Percentiles rank a stretch among this genome's conserved stretches.
Evolutionary conservation across 2,888 invertebrate genomes (phyloP).

Genomic region (Lysandra coridon): DNA sequence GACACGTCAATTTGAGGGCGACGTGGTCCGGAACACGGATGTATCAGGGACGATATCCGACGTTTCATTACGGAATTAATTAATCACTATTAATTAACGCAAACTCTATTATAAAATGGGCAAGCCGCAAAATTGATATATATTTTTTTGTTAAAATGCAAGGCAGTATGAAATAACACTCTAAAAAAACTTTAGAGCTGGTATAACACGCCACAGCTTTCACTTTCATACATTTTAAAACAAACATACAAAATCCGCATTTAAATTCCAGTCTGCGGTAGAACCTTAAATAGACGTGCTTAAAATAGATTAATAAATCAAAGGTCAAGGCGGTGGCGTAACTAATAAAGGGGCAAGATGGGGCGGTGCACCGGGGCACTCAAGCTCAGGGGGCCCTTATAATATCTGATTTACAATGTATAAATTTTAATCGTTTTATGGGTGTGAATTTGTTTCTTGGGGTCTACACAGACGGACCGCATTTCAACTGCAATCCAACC

Average conservation of each 20-base stretch:
- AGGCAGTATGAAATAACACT: too few species aligned
- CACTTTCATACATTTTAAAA: neutral
- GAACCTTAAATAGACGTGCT: neutral
- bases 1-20: slow-evolving; percentile 40
- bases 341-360: neutral
- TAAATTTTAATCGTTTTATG: neutral
- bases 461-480: too few species aligned
- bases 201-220: neutral
- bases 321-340: neutral
- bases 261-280: neutral
- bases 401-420: too few species aligned
- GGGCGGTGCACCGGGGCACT: neutral
- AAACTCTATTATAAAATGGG: slow-evolving; percentile 1
- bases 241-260: neutral
- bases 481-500: too few species aligned
- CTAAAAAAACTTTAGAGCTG: neutral
- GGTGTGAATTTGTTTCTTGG: too few species aligned
- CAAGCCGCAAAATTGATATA: neutral
- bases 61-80: slow-evolving; percentile 29
- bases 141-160: neutral
- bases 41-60: slow-evolving; percentile 27
- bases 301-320: slow-evolving; percentile 15
- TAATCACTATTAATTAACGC: slow-evolving; percentile 36
- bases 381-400: too few species aligned
- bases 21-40: slow-evolving; percentile 25